Conservation (phyloP, 92 coral and sea anemone genomes). For the Epizoanthus stellaris region DNA sequence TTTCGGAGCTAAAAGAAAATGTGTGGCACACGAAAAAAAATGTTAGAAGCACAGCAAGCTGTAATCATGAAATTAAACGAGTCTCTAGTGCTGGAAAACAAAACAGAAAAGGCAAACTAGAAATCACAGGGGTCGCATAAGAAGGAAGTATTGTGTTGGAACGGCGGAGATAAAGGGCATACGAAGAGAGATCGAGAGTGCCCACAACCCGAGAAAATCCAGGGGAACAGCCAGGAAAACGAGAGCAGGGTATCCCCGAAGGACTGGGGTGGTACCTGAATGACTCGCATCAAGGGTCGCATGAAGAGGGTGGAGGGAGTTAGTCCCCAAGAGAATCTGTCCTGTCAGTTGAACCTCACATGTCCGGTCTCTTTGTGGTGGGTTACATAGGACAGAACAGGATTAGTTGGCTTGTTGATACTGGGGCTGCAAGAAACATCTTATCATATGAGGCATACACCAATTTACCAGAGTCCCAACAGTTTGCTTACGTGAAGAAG, state of each 20-base stretch:
- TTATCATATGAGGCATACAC: constrained; percentile 24
- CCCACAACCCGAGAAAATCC: not conserved
- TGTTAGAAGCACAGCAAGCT: constrained; percentile 24
- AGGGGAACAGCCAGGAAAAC: constrained; percentile 23
- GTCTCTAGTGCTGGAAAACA: not conserved
- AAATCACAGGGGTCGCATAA: not conserved
- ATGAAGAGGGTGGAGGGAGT: not conserved
- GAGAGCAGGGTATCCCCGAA: constrained; percentile 15
- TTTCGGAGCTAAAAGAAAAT: constrained; percentile 21
- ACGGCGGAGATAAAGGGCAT: not conserved
- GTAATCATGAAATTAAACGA: constrained; percentile 14
- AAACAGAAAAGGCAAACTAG: not conserved
- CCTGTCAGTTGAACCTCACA: not conserved
- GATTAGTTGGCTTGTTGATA: constrained; percentile 39
- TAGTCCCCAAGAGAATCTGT: not conserved
- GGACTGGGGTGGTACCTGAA: constrained; percentile 39
- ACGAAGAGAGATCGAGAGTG: not conserved
- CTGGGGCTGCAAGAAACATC: constrained; percentile 29
- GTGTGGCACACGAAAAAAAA: not conserved
- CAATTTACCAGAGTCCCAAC: not conserved
- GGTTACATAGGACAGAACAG: constrained; percentile 35
- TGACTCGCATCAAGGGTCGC: not conserved
- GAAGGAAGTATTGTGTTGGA: too few species aligned
- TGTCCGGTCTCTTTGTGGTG: constrained; percentile 13
- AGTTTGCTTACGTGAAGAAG: constrained; percentile 39